Evolutionary conservation across 1,140 invertebrate genomes (phyloP).

Genomic region (Stegodyphus dumicola): DNA sequence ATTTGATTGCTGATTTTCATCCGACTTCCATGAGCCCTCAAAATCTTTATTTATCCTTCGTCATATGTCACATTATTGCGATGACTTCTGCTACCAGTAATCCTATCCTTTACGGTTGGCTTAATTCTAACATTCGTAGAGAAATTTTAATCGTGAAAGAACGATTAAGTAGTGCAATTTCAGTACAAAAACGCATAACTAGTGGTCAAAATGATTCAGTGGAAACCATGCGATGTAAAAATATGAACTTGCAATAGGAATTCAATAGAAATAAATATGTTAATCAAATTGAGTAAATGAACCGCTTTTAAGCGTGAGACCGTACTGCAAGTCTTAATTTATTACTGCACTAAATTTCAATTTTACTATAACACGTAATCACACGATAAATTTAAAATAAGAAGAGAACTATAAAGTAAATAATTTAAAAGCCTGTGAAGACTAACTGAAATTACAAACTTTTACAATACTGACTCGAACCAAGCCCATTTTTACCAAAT

Average conservation of each 20-base stretch:
- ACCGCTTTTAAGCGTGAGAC: too few species aligned
- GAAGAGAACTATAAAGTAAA: too few species aligned
- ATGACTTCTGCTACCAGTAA: conserved; percentile 73
- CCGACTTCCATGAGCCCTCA: conserved; percentile 63
- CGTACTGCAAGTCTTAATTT: too few species aligned
- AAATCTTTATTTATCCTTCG: conserved; percentile 71
- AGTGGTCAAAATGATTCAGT: conserved; percentile 1
- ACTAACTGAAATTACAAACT: too few species aligned
- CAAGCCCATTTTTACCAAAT: too few species aligned
- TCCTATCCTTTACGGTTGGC: conserved; percentile 73
- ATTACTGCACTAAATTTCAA: too few species aligned
- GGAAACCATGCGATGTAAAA: not conserved
- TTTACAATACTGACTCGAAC: too few species aligned
- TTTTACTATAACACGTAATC: too few species aligned
- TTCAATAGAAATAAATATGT: too few species aligned
- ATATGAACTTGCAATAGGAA: not conserved
- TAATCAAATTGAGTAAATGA: too few species aligned
- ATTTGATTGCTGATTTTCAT: conserved; percentile 70
- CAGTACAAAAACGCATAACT: not conserved
- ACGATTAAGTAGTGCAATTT: not conserved
- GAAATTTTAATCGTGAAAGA: conserved; percentile 65
- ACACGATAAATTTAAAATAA: too few species aligned
- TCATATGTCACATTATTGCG: conserved; percentile 72
- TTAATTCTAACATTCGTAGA: conserved; percentile 71
- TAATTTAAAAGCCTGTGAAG: too few species aligned